Percentiles rank a stretch among this genome's conserved stretches.
Conservation (phyloP, 2,797 vertebrate species). For the Tachyglossus aculeatus region DNA sequence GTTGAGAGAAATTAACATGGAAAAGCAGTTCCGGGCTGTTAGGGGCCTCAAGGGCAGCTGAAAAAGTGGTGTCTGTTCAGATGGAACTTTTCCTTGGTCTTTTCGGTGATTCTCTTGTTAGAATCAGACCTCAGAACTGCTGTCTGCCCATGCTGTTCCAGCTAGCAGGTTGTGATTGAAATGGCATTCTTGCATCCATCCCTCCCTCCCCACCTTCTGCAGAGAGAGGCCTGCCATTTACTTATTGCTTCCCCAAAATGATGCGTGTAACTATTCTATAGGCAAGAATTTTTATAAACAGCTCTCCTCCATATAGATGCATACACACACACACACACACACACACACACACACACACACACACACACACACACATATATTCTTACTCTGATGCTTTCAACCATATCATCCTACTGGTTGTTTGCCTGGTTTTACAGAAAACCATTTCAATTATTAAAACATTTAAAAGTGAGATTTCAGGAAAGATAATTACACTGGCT, state of each 20-base stretch:
- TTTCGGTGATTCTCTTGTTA: slow-evolving; percentile 81
- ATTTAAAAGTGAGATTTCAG: slow-evolving; percentile 49
- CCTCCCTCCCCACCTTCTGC: too few relatives aligned
- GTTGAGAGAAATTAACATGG: slow-evolving; percentile 75
- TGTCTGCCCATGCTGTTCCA: slow-evolving; percentile 59
- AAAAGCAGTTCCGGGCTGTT: slow-evolving; percentile 71
- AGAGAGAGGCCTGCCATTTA: slow-evolving; percentile 21
- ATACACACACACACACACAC: too few relatives aligned
- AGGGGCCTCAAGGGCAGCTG: slow-evolving; percentile 68
- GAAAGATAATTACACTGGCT: slow-evolving; percentile 35
- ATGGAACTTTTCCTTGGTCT: slow-evolving; percentile 76
- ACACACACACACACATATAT: neutral
- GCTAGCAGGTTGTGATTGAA: slow-evolving; percentile 54
- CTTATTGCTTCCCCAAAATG: slow-evolving; percentile 54
- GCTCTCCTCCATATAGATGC: too few relatives aligned
- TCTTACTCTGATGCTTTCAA: neutral
- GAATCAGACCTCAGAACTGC: slow-evolving; percentile 71
- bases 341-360: neutral
- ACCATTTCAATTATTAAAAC: slow-evolving; percentile 57
- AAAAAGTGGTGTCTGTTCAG: slow-evolving; percentile 78
- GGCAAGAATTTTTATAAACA: slow-evolving; percentile 50
- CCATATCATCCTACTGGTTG: slow-evolving; percentile 26
- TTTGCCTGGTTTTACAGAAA: slow-evolving; percentile 41
- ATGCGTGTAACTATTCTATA: slow-evolving; percentile 57
- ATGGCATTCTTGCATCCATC: slow-evolving; percentile 53